Evolutionary conservation across 2,797 vertebrate genomes (phyloP).

Genomic region (Sarcoramphus papa): DNA sequence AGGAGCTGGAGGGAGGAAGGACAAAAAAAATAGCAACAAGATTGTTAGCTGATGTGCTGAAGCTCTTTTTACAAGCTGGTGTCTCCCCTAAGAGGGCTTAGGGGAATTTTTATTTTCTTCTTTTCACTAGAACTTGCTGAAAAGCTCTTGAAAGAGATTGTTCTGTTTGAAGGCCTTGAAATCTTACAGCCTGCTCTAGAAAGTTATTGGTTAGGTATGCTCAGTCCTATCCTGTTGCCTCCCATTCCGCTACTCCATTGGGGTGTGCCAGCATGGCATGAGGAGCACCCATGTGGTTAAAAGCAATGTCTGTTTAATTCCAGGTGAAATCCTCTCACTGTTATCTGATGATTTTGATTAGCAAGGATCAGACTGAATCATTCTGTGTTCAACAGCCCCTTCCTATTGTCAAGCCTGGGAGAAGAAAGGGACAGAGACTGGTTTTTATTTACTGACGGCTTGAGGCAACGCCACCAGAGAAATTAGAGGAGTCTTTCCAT

Average conservation of each 20-base stretch:
- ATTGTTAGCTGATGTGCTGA: not conserved
- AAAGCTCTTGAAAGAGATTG: not conserved
- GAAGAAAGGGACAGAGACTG: not conserved
- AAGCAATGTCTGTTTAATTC: not conserved
- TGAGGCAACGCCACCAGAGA: not conserved
- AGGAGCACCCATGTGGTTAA: not conserved
- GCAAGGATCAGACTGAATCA: not conserved
- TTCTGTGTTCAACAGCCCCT: not conserved
- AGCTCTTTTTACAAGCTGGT: not conserved
- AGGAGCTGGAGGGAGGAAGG: not conserved
- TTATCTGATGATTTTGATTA: not conserved
- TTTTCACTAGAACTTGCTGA: not conserved
- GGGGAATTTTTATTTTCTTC: not conserved
- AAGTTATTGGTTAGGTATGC: not conserved
- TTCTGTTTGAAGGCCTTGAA: not conserved
- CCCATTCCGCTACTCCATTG: accelerated
- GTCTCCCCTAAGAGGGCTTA: not conserved
- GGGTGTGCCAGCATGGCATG: not conserved
- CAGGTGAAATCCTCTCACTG: not conserved
- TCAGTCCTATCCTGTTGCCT: not conserved
- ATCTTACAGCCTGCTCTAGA: not conserved
- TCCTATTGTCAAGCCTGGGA: not conserved
- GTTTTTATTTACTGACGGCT: not conserved
- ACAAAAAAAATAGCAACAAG: not conserved
- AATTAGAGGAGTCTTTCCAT: not conserved